Conservation (phyloP, 2,113 vertebrate species). For the Cynopterus brachyotis region DNA sequence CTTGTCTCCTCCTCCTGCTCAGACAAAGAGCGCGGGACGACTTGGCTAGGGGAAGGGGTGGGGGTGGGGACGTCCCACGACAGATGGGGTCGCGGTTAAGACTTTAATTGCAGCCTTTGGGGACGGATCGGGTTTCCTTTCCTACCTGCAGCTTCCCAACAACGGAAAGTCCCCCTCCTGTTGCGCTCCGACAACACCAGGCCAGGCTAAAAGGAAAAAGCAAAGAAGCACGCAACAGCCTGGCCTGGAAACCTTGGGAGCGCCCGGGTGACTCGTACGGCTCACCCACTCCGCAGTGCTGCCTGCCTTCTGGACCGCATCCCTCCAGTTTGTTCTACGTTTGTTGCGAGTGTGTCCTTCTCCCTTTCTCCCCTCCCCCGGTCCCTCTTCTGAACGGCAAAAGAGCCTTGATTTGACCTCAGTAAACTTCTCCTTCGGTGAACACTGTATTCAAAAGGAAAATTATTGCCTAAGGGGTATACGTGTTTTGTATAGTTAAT, state of each 20-base stretch:
- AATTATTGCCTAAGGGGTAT: conserved; percentile 4
- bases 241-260: background rate
- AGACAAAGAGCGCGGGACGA: conserved; percentile 64
- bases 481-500: conserved; percentile 36
- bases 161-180: conserved; percentile 10
- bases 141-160: conserved; percentile 73
- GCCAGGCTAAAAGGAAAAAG: background rate
- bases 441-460: conserved; percentile 30
- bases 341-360: background rate
- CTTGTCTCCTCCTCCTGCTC: background rate
- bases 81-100: conserved; percentile 75
- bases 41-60: background rate
- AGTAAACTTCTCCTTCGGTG: conserved; percentile 55
- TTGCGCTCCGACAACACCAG: background rate
- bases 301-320: conserved; percentile 39
- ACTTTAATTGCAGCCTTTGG: conserved; percentile 69
- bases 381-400: background rate
- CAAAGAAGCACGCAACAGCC: background rate
- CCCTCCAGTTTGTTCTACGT: conserved; percentile 56
- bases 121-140: conserved; percentile 66
- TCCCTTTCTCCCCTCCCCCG: background rate
- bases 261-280: background rate
- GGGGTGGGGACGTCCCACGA: background rate
- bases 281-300: conserved; percentile 20
- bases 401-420: conserved; percentile 55